phyloP scores from a whole-genome alignment of 2,888 invertebrate species.

The Gasteruption jaculator region DNA sequence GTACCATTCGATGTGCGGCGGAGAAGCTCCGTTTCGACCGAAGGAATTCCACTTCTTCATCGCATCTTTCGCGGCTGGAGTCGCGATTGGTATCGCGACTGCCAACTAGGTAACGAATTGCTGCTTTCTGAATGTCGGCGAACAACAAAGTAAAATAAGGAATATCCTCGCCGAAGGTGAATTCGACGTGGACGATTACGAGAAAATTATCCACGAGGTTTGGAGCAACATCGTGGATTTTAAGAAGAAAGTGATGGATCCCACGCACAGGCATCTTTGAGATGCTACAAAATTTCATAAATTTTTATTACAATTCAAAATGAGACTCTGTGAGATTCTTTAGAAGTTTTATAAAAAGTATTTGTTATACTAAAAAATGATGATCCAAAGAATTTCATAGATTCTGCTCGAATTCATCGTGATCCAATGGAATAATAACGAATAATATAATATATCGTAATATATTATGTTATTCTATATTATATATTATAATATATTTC shows the following conservation, averaged over 20 bases:
- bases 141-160: constrained; percentile 9
- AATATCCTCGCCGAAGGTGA: constrained; percentile 1
- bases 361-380: no score
- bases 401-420: no score
- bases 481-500: no score
- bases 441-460: no score
- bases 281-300: no score
- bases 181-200: constrained; percentile 9
- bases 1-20: constrained; percentile 68
- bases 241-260: constrained; percentile 19
- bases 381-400: no score
- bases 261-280: no score
- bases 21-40: constrained; percentile 62
- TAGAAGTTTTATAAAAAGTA: no score
- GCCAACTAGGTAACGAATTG: constrained; percentile 40
- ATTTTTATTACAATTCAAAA: no score
- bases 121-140: constrained; percentile 39
- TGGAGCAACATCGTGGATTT: constrained; percentile 26
- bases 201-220: constrained; percentile 23
- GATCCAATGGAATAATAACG: no score
- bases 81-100: constrained; percentile 64
- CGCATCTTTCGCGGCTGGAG: constrained; percentile 74
- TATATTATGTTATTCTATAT: no score
- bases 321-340: no score
- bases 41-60: constrained; percentile 77